Base-by-base conservation (phyloP, 2,113 vertebrate genomes). In the Megaceryle torquata region DNA sequence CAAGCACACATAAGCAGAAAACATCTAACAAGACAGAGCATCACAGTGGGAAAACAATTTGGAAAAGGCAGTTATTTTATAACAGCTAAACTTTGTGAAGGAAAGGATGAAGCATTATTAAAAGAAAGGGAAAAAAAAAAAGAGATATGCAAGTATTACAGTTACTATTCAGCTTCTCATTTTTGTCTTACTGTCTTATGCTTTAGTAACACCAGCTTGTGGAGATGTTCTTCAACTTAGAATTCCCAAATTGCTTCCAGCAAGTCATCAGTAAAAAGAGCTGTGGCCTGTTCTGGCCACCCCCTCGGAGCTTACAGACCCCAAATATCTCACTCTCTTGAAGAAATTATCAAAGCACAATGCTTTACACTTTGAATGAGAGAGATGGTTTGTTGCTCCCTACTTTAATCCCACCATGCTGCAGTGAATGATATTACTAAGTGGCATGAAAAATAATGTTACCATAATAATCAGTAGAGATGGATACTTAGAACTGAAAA, bases 1-100 rank as follows among this genome's bases (percentile, higher is more conserved):
- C 59, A 97, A 94, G 39, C 53, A 77, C 31, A 88, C 8, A 3
- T 64, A 97, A 96, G 89, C 54, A 94, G 88, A 97, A 86, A 51
- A 17, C 35, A 50, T 41, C 44, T 53, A 87, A 77, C 51, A 89
- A 91, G 76, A 87, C 72, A 84, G 44, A 96, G 15, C 4, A 94
- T 50, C 6, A 1, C 88, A 71, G 12, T 60, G 53, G 61, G 60
- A 94, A 91, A 95, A 35, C 7, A 4, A 84, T 77, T 94, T 76
- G 57, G 21, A 56, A 83, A 75, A 72, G 25, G 54, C 29, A 57
- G 18, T 63, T 92, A 95, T 76, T 93, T 91, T 88, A 82, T 84
- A 90, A 67, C 3, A 15, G 13, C 24, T 61, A 82, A 95, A 95
- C 37, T 88, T 48, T 82, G 20, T 84, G 85, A 86, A 35, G 18